These are phyloP conservation scores for Puntigrus tetrazona DNA, from an alignment of 2,113 vertebrate genomes.

Conservation along the genomic window DNA sequence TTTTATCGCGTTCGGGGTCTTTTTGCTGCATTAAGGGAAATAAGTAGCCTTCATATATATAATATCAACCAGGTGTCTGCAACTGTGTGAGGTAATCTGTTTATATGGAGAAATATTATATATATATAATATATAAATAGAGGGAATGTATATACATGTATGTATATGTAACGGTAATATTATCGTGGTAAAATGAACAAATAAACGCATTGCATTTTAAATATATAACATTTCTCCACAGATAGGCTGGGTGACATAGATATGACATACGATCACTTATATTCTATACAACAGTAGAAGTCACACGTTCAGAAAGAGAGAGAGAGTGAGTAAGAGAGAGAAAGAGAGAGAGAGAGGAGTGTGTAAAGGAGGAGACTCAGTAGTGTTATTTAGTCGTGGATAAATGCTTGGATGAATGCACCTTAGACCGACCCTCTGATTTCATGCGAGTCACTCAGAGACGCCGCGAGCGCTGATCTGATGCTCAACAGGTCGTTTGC, in stretches of 20 bases:
- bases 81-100: too few species aligned
- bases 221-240: background rate
- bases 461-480: background rate
- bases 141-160: too few species aligned
- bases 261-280: background rate
- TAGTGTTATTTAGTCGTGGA: slow-evolving; percentile 57
- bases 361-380: slow-evolving; percentile 15
- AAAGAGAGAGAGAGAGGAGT: slow-evolving; percentile 32
- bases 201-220: background rate
- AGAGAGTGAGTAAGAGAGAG: slow-evolving; percentile 37
- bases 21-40: too few species aligned
- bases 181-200: background rate
- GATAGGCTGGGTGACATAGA: background rate
- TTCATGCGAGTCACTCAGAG: background rate
- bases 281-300: background rate
- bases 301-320: slow-evolving; percentile 3
- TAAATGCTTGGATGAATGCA: slow-evolving; percentile 33
- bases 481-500: background rate
- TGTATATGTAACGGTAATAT: too few species aligned
- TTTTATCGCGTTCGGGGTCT: too few species aligned
- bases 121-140: too few species aligned
- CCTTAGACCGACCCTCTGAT: background rate
- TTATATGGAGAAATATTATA: too few species aligned
- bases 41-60: too few species aligned
- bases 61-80: too few species aligned